These are phyloP conservation scores for Lithobates pipiens DNA, from an alignment of 2,797 vertebrate species.

Conservation along the genomic window DNA sequence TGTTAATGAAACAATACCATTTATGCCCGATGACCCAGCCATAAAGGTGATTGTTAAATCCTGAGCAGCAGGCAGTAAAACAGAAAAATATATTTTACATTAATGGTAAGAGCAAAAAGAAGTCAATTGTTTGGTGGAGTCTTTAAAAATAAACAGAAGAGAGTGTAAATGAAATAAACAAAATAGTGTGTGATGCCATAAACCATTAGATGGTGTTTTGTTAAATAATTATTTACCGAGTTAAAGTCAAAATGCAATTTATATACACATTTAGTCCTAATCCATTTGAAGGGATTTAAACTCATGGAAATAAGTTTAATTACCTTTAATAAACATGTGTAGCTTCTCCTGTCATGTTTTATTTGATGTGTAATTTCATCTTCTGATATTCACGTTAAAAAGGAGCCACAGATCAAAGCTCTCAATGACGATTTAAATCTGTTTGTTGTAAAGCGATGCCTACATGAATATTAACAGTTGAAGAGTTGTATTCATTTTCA, in stretches of 20 bases:
- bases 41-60: constrained; percentile 26
- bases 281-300: constrained; percentile 7
- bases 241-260: constrained; percentile 3
- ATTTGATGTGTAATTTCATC: constrained; percentile 13
- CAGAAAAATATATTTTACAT: neutral
- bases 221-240: constrained; percentile 1
- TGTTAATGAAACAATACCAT: constrained; percentile 2
- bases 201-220: neutral
- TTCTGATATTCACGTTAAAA: constrained; percentile 10
- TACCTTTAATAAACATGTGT: constrained; percentile 27
- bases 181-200: neutral
- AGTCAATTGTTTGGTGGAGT: too few relatives aligned
- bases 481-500: neutral
- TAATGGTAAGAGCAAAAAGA: too few relatives aligned
- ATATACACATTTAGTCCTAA: neutral
- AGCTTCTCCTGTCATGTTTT: constrained; percentile 12
- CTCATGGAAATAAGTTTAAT: constrained; percentile 7
- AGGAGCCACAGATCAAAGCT: neutral
- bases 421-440: neutral
- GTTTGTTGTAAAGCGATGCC: constrained; percentile 14
- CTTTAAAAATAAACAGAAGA: neutral
- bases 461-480: neutral
- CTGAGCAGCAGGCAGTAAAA: neutral
- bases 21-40: constrained; percentile 23
- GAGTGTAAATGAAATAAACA: neutral